phyloP scores from a whole-genome alignment of 2,113 vertebrate genomes.

The Neopipo cinnamomea region DNA sequence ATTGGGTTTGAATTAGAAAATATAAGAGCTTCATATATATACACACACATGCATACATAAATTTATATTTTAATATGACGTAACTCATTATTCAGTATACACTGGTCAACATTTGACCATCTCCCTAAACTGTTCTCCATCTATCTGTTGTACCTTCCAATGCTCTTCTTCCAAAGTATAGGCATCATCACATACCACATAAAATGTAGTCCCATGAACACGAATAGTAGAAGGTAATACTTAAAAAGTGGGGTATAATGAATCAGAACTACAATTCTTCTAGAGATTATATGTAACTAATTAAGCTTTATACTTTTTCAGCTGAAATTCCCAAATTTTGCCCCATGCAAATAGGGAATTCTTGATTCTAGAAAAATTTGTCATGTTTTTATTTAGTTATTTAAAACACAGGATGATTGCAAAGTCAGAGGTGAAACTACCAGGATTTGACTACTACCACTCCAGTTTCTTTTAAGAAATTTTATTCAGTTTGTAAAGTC shows the following conservation, averaged over 20 bases:
- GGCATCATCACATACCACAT: fast-evolving
- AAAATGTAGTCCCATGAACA: background rate
- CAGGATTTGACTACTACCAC: background rate
- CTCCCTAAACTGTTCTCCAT: background rate
- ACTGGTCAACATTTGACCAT: background rate
- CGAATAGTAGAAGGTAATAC: fast-evolving
- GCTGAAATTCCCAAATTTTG: background rate
- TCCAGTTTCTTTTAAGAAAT: background rate
- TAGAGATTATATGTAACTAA: background rate
- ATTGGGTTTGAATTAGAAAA: background rate
- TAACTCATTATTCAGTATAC: background rate
- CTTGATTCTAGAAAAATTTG: background rate
- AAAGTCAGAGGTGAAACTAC: background rate
- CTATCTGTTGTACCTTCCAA: background rate
- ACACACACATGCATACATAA: background rate
- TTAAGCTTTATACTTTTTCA: background rate
- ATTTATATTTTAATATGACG: background rate
- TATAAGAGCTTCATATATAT: background rate
- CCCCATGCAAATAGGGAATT: fast-evolving
- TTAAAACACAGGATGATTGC: background rate
- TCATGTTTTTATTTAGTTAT: background rate
- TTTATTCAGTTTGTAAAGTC: background rate
- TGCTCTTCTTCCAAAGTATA: background rate
- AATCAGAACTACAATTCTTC: background rate
- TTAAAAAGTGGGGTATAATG: background rate